phyloP scores from a whole-genome alignment of 2,888 invertebrate genomes.

The Oasisia sp. region DNA sequence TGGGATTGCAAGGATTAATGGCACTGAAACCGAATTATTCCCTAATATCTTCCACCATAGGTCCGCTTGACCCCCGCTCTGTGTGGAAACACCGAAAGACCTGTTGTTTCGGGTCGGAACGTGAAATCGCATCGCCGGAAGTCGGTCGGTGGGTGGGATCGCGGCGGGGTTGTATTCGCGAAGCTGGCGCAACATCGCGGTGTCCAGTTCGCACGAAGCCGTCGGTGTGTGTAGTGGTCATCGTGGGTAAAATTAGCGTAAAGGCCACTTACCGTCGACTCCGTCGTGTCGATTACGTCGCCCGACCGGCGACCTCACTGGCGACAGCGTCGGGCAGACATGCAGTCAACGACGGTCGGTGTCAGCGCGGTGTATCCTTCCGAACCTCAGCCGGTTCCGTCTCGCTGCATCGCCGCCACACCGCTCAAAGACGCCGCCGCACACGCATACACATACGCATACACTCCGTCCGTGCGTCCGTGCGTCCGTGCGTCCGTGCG shows the following conservation, averaged over 20 bases:
- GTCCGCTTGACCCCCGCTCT: not conserved
- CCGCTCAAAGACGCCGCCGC: not conserved
- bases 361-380: not conserved
- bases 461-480: not conserved
- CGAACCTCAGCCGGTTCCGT: not conserved
- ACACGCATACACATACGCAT: not conserved
- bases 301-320: not conserved
- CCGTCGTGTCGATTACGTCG: conserved; percentile 1
- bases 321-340: not conserved
- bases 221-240: not conserved
- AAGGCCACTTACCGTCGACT: conserved; percentile 5
- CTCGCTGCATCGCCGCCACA: not conserved
- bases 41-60: not conserved
- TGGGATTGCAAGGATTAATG: not conserved
- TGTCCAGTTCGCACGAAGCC: not conserved
- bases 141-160: not conserved
- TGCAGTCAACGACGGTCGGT: not conserved
- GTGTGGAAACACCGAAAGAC: not conserved
- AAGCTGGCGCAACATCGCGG: not conserved
- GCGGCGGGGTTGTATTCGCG: not conserved
- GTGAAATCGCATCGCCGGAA: not conserved
- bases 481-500: not conserved
- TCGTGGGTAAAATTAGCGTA: not conserved
- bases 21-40: not conserved
- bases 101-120: not conserved